A percentile compares a stretch with the other conserved stretches of the same genome.
Evolutionary conservation across 2,113 vertebrate genomes (phyloP).

Genomic region (Lasiurus cinereus): DNA sequence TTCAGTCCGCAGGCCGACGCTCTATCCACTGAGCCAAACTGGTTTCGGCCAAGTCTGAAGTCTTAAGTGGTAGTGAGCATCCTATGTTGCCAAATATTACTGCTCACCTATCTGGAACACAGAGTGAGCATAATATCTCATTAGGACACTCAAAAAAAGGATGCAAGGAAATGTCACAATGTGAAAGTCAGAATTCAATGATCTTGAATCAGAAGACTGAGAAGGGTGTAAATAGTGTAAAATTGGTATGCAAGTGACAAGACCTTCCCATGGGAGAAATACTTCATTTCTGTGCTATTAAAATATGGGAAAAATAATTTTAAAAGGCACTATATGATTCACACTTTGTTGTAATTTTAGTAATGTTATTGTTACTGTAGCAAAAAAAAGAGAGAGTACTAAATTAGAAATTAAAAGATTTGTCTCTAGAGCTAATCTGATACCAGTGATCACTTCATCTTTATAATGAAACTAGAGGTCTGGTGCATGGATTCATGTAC

Average conservation of each 20-base stretch:
- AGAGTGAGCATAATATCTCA: neutral
- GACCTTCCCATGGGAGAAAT: neutral
- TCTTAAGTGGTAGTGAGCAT: neutral
- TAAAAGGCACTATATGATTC: neutral
- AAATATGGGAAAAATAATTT: conserved; percentile 25
- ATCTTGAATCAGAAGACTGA: neutral
- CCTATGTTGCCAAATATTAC: neutral
- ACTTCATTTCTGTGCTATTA: neutral
- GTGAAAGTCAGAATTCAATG: conserved; percentile 21
- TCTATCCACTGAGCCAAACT: too few relatives aligned
- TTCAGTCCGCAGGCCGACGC: too few relatives aligned
- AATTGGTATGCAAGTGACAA: neutral
- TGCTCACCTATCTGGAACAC: neutral
- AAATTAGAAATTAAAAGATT: conserved; percentile 35
- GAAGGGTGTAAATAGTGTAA: neutral
- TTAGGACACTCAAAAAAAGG: conserved; percentile 37
- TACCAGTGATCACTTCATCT: neutral
- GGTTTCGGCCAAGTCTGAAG: neutral
- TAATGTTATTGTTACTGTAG: neutral
- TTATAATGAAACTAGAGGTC: neutral
- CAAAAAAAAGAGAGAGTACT: neutral
- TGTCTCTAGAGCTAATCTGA: neutral
- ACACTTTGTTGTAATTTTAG: neutral
- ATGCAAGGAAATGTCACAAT: neutral
- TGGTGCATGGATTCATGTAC: too few relatives aligned